phyloP scores from a whole-genome alignment of 2,113 vertebrate species.

The Neopipo cinnamomea region DNA sequence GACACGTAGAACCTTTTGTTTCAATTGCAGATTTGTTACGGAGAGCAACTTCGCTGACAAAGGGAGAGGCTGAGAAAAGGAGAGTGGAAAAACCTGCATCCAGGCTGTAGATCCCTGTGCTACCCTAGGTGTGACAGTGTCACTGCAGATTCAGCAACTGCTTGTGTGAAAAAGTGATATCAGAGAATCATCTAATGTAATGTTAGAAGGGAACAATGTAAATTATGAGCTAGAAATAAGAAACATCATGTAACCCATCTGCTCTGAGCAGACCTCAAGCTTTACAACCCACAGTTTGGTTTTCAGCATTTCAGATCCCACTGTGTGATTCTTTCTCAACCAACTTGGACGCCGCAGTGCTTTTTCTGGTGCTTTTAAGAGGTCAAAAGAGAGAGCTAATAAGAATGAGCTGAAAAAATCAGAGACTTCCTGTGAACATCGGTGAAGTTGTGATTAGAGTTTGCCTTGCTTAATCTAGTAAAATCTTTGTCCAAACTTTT shows the following conservation, averaged over 20 bases:
- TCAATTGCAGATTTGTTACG: not conserved
- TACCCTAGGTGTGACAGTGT: not conserved
- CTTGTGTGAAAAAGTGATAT: not conserved
- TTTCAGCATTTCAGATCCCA: not conserved
- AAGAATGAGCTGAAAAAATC: not conserved
- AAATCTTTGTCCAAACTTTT: conserved; percentile 2
- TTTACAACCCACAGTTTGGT: not conserved
- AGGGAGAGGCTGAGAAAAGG: not conserved
- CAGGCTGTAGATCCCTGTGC: not conserved
- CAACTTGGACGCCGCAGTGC: not conserved
- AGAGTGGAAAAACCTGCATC: not conserved
- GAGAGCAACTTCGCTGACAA: not conserved
- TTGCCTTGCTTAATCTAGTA: not conserved
- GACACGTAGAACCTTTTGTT: not conserved
- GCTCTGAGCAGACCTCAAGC: not conserved
- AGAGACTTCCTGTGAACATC: too few relatives aligned
- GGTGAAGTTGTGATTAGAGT: not conserved
- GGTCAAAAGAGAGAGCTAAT: not conserved
- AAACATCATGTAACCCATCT: too few relatives aligned
- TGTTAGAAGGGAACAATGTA: not conserved
- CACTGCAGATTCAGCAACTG: not conserved
- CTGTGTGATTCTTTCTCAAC: not conserved
- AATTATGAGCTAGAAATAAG: not conserved
- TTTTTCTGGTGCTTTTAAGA: conserved; percentile 9
- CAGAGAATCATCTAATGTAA: not conserved